These are phyloP conservation scores for Notodonta ziczac DNA, from an alignment of 2,888 invertebrate species.

Conservation along the genomic window DNA sequence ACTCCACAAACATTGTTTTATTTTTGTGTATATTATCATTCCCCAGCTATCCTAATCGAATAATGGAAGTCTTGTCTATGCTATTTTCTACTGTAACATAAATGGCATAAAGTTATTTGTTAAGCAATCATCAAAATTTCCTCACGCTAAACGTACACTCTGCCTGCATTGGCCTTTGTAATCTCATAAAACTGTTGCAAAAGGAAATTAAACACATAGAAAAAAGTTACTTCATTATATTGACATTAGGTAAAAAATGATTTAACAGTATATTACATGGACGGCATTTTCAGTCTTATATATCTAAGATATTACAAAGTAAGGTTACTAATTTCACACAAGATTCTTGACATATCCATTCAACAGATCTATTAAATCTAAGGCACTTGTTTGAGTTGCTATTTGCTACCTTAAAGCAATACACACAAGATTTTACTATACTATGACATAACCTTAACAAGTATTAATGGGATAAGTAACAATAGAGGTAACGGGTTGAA, in stretches of 20 bases:
- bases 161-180: too few species aligned
- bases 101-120: too few species aligned
- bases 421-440: background rate
- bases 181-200: background rate
- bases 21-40: background rate
- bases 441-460: constrained; percentile 30
- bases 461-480: constrained; percentile 22
- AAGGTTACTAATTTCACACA: background rate
- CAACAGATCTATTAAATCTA: background rate
- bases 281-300: constrained; percentile 42
- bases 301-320: constrained; percentile 17
- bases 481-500: constrained; percentile 60
- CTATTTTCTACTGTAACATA: background rate
- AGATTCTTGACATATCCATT: background rate
- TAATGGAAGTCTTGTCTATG: background rate
- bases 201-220: constrained; percentile 18
- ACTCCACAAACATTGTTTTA: background rate
- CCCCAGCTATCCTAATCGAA: background rate
- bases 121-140: too few species aligned
- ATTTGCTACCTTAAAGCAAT: too few species aligned
- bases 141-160: too few species aligned
- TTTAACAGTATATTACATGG: constrained; percentile 25
- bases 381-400: too few species aligned
- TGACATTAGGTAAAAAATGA: constrained; percentile 23
- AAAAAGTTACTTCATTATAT: too few species aligned